phyloP scores from a whole-genome alignment of 2,113 vertebrate species.

The Lonchura striata region DNA sequence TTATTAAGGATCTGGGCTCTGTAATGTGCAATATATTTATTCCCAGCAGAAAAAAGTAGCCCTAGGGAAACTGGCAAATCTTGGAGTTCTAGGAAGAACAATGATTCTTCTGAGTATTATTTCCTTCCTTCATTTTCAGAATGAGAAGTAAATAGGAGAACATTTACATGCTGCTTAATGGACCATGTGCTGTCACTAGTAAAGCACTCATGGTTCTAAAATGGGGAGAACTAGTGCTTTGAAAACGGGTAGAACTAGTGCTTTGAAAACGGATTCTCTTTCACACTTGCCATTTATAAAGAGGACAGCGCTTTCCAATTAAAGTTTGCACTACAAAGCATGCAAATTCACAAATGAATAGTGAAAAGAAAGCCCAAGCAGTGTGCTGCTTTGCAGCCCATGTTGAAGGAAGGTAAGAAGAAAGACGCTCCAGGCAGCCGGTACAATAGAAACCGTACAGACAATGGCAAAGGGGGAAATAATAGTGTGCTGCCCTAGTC shows the following conservation, averaged over 20 bases:
- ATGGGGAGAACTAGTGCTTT: neutral
- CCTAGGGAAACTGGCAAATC: neutral
- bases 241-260: neutral
- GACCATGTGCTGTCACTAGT: neutral
- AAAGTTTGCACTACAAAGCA: neutral
- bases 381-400: neutral
- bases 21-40: neutral
- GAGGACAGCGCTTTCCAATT: neutral
- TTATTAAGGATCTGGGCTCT: neutral
- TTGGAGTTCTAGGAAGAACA: neutral
- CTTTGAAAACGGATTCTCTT: neutral
- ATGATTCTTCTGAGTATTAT: neutral
- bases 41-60: neutral
- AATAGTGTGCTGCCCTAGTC: neutral
- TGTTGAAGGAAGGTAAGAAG: neutral
- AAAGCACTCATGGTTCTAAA: neutral
- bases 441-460: neutral
- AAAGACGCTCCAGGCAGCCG: neutral
- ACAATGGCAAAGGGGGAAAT: slow-evolving; percentile 12
- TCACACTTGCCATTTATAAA: neutral
- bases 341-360: neutral
- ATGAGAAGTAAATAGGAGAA: neutral
- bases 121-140: neutral
- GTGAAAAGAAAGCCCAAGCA: neutral
- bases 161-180: neutral